Percentiles rank a stretch among this genome's conserved stretches.
Conservation (phyloP, 2,797 vertebrate genomes). For the Sebastes matsubarae region DNA sequence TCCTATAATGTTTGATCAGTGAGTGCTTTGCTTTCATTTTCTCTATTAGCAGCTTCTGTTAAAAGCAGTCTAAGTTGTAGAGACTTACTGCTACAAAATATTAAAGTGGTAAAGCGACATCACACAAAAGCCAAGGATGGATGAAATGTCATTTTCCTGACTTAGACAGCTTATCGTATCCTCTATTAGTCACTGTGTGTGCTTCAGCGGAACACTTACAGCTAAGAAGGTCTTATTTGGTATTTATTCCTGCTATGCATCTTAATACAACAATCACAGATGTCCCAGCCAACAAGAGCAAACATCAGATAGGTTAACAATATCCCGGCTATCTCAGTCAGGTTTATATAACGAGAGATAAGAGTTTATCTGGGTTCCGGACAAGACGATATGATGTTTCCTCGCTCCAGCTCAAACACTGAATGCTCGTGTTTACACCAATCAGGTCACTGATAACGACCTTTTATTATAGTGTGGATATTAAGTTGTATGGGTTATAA, state of each 20-base stretch:
- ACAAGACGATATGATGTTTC: constrained; percentile 7
- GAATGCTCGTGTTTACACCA: not conserved
- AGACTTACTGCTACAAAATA: not conserved
- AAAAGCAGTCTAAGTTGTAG: not conserved
- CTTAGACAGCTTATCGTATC: not conserved
- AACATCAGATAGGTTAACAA: not conserved
- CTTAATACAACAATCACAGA: not conserved
- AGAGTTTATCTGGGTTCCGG: constrained; percentile 16
- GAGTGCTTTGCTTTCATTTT: not conserved
- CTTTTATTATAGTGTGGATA: constrained; percentile 9
- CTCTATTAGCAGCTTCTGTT: not conserved
- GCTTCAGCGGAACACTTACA: not conserved
- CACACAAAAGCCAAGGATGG: not conserved
- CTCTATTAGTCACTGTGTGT: not conserved
- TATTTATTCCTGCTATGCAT: not conserved
- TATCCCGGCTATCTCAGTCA: not conserved
- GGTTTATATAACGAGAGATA: constrained; percentile 19
- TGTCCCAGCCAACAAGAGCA: not conserved
- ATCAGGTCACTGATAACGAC: not conserved
- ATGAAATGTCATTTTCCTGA: constrained; percentile 9
- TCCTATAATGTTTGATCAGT: not conserved
- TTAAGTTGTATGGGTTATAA: not conserved
- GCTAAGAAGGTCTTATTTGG: not conserved
- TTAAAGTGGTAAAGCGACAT: not conserved
- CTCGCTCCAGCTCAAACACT: not conserved